Conservation (phyloP, 2,113 vertebrate genomes). For the Oncorhynchus keta region DNA sequence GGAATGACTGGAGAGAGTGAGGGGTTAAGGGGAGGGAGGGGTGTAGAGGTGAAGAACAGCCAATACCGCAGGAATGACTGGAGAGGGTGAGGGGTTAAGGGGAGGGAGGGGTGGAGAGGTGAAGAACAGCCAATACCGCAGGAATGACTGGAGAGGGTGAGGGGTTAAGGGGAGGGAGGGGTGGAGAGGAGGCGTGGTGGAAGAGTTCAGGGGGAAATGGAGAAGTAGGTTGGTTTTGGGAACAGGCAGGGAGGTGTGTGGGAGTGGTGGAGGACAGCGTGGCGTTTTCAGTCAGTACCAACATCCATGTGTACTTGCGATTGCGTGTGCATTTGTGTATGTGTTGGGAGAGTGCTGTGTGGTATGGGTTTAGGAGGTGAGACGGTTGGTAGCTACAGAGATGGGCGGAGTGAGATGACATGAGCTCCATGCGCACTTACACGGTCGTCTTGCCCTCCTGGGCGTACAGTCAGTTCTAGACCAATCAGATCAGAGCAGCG, state of each 20-base stretch:
- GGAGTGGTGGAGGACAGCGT: no score
- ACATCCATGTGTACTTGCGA: constrained; percentile 2
- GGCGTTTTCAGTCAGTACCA: no score
- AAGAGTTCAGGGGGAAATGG: no score
- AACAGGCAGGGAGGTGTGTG: no score
- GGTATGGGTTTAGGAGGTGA: constrained; percentile 33
- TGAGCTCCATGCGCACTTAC: constrained; percentile 94
- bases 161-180: not conserved
- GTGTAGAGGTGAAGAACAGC: no score
- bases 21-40: constrained; percentile 11
- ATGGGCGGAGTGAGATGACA: constrained; percentile 71
- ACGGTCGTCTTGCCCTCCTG: constrained; percentile 91
- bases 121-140: no score
- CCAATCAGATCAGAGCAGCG: constrained; percentile 89
- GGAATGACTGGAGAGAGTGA: not conserved
- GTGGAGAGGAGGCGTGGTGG: not conserved
- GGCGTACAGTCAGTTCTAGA: constrained; percentile 91
- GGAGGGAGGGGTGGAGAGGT: no score
- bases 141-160: no score
- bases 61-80: no score
- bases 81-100: no score
- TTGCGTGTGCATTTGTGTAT: not conserved
- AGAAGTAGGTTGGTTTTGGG: no score
- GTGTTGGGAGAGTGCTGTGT: constrained; percentile 15
- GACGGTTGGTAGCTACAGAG: constrained; percentile 43